These are phyloP conservation scores for Crematogaster levior DNA, from an alignment of 2,888 invertebrate genomes.

Conservation along the genomic window DNA sequence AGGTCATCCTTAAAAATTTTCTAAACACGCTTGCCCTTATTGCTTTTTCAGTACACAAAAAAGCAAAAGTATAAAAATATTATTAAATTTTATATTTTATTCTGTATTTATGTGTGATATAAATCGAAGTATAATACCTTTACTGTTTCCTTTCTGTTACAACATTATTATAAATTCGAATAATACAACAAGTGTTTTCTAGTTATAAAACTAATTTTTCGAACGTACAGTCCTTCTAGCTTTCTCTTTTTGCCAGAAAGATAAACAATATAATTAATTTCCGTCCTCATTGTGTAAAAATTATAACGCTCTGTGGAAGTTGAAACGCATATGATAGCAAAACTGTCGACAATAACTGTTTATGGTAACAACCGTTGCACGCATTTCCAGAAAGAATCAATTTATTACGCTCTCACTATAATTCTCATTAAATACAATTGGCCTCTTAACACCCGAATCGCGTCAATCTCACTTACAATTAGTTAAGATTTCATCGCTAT, in stretches of 20 bases:
- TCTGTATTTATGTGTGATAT: neutral
- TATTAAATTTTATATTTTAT: conserved; percentile 23
- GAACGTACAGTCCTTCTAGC: neutral
- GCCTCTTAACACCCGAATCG: conserved; percentile 56
- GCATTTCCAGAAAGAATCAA: conserved; percentile 68
- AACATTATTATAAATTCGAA: neutral
- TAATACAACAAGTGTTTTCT: conserved; percentile 3
- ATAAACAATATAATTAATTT: neutral
- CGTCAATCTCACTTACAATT: conserved; percentile 78
- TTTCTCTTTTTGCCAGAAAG: neutral
- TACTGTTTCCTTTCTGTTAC: neutral
- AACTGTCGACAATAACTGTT: neutral
- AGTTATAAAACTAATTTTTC: neutral
- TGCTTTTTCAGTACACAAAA: conserved; percentile 6
- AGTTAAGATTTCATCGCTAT: conserved; percentile 55
- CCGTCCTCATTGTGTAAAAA: neutral
- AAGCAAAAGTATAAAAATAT: neutral
- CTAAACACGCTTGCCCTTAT: neutral
- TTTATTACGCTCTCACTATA: conserved; percentile 62
- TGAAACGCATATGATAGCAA: neutral
- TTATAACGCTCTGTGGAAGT: neutral
- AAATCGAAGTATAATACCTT: conserved; percentile 24
- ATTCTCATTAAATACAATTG: conserved; percentile 56
- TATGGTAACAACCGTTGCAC: neutral
- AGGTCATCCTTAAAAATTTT: too few relatives aligned